These are phyloP conservation scores for Cotesia congregata DNA, from an alignment of 2,888 invertebrate species.

Conservation along the genomic window DNA sequence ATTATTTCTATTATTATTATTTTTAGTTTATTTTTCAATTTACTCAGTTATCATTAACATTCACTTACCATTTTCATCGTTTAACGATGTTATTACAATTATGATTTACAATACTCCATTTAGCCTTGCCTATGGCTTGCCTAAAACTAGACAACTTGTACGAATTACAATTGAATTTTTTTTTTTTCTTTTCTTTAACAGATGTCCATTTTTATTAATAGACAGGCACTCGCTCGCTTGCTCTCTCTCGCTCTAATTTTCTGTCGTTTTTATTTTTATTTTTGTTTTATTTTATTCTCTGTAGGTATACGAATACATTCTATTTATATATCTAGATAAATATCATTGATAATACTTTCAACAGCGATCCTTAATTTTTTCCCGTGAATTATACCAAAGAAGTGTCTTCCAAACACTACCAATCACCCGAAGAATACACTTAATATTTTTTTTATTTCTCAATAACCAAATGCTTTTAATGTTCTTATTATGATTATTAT, in stretches of 20 bases:
- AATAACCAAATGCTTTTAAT: neutral
- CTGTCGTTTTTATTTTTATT: neutral
- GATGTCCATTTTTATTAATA: neutral
- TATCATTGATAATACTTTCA: constrained; percentile 18
- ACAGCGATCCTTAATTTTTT: constrained; percentile 4
- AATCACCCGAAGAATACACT: constrained; percentile 11
- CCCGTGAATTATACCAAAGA: constrained; percentile 41
- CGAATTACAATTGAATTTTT: constrained; percentile 4
- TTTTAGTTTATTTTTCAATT: constrained; percentile 10
- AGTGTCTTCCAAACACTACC: constrained; percentile 43
- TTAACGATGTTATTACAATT: neutral
- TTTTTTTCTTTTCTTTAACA: neutral
- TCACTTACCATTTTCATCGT: neutral
- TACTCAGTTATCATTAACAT: neutral
- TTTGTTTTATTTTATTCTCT: neutral
- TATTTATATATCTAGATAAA: constrained; percentile 18
- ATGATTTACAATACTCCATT: neutral
- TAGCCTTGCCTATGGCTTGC: neutral
- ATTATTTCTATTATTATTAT: constrained; percentile 15
- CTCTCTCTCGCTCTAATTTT: neutral
- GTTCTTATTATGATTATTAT: neutral
- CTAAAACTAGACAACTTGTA: neutral
- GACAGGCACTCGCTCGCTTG: constrained; percentile 4
- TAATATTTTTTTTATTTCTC: neutral
- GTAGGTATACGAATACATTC: neutral